These are phyloP conservation scores for Sphyrna mokarran DNA, from an alignment of 2,113 vertebrate species.

Conservation along the genomic window DNA sequence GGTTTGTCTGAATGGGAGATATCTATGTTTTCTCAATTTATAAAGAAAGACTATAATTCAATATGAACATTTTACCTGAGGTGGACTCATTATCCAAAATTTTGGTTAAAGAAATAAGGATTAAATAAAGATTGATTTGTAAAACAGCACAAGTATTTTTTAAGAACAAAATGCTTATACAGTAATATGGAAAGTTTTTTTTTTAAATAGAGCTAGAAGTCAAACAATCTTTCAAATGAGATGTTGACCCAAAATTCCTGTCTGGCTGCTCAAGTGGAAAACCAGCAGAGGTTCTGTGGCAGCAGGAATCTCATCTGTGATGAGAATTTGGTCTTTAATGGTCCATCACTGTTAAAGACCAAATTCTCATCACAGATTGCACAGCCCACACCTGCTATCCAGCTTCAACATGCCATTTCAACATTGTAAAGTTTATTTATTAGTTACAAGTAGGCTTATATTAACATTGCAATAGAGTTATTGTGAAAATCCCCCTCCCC, in stretches of 20 bases:
- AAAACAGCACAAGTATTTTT: not conserved
- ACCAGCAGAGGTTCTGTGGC: too few species aligned
- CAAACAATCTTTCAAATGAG: not conserved
- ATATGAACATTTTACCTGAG: slow-evolving; percentile 41
- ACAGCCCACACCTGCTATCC: too few species aligned
- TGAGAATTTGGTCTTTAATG: too few species aligned
- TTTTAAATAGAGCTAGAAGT: not conserved
- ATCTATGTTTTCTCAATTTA: not conserved
- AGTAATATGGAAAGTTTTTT: not conserved
- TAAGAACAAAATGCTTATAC: not conserved
- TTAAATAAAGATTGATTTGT: not conserved
- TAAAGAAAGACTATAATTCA: not conserved
- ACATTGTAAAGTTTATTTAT: too few species aligned
- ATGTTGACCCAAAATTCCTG: not conserved
- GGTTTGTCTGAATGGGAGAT: not conserved
- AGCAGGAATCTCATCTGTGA: too few species aligned
- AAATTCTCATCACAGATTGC: too few species aligned
- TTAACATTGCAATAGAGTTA: too few species aligned
- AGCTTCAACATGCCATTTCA: too few species aligned
- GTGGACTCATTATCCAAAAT: not conserved
- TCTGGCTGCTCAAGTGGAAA: not conserved
- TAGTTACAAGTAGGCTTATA: too few species aligned
- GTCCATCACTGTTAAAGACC: too few species aligned
- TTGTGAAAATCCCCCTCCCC: too few species aligned
- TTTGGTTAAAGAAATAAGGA: not conserved